A percentile compares a stretch with the other conserved stretches of the same genome.
Conservation (phyloP, 1,140 invertebrate genomes). For the Notospermus geniculatus region DNA sequence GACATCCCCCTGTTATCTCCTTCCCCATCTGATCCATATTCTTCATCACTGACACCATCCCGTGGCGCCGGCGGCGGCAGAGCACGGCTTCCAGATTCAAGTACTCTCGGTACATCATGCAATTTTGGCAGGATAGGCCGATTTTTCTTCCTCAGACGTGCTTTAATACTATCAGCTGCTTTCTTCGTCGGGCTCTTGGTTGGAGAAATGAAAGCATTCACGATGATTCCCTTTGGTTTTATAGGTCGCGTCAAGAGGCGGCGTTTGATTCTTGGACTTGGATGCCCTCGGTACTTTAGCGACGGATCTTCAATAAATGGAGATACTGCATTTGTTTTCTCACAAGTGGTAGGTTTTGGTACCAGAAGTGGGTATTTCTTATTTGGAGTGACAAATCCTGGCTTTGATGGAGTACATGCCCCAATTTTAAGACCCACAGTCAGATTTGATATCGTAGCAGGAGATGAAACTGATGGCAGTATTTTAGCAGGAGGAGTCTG, state of each 20-base stretch:
- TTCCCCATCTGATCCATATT: too few species aligned
- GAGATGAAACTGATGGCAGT: too few species aligned
- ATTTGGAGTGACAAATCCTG: too few species aligned
- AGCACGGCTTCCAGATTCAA: not conserved
- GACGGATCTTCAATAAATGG: not conserved
- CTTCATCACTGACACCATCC: too few species aligned
- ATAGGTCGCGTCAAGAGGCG: not conserved
- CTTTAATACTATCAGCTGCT: conserved; percentile 6
- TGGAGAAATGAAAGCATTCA: not conserved
- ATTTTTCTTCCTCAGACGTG: not conserved
- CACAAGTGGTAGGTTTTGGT: not conserved
- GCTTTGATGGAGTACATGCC: too few species aligned
- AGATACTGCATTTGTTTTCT: not conserved
- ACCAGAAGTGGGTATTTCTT: not conserved
- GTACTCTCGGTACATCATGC: not conserved
- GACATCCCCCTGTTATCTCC: too few species aligned
- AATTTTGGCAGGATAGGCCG: not conserved
- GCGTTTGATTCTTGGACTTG: not conserved
- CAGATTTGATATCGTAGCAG: too few species aligned
- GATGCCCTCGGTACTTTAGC: too few species aligned
- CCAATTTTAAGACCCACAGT: too few species aligned
- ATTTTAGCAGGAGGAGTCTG: too few species aligned
- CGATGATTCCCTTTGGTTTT: not conserved
- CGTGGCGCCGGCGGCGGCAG: not conserved
- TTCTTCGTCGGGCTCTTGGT: not conserved